These are phyloP conservation scores for Cyprinodon brontotheroides DNA, from an alignment of 2,113 vertebrate genomes.

Conservation along the genomic window DNA sequence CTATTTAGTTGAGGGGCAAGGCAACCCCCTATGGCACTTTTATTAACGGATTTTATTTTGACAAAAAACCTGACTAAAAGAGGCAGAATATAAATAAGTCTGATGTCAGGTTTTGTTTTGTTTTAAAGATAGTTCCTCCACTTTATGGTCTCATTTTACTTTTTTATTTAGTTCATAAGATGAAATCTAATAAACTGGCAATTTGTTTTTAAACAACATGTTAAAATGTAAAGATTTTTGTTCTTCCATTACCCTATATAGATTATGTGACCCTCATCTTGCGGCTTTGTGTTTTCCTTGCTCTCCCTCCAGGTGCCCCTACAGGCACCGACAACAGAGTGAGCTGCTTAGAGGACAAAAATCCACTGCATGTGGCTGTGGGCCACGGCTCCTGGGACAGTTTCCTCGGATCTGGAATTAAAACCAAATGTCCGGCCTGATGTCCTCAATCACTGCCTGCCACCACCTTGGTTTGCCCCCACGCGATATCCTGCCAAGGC, in stretches of 20 bases:
- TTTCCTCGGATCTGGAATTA: slow-evolving; percentile 99
- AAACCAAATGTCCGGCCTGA: slow-evolving; percentile 51
- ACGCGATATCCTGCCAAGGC: slow-evolving; percentile 42
- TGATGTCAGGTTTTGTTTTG: too few species aligned
- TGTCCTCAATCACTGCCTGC: slow-evolving; percentile 49
- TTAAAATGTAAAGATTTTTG: neutral
- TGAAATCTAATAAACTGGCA: neutral
- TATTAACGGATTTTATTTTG: neutral
- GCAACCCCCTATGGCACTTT: neutral
- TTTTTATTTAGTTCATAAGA: neutral
- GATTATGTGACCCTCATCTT: neutral
- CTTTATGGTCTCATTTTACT: neutral
- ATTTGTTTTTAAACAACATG: neutral
- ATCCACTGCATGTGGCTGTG: slow-evolving; percentile 98
- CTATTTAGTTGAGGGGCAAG: too few species aligned
- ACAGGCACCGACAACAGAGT: slow-evolving; percentile 98
- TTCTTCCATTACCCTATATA: too few species aligned
- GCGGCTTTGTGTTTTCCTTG: neutral
- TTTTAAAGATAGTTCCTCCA: neutral
- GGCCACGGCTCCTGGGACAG: slow-evolving; percentile 99
- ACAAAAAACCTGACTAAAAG: neutral
- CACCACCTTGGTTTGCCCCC: slow-evolving; percentile 33
- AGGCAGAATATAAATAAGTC: too few species aligned
- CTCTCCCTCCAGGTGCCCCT: slow-evolving; percentile 84
- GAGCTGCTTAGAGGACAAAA: slow-evolving; percentile 95